These are phyloP conservation scores for Cyclophora albipunctata DNA, from an alignment of 2,888 invertebrate species.

Conservation along the genomic window DNA sequence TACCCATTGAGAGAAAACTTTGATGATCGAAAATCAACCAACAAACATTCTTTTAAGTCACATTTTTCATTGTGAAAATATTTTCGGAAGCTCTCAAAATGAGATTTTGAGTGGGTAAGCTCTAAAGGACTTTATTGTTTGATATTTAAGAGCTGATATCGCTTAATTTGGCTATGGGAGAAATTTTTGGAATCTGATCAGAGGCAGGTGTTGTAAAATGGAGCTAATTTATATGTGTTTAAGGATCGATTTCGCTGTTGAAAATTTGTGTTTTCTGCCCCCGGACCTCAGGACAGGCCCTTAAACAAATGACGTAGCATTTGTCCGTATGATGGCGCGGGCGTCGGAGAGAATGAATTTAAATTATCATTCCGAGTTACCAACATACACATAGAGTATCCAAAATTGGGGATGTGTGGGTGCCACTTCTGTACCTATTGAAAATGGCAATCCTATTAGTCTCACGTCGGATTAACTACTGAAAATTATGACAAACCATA, in stretches of 20 bases:
- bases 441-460: slow-evolving; percentile 2
- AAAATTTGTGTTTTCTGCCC: slow-evolving; percentile 29
- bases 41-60: slow-evolving; percentile 47
- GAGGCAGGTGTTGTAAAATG: slow-evolving; percentile 32
- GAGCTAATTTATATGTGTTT: slow-evolving; percentile 22
- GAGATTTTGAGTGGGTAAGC: slow-evolving; percentile 40
- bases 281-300: slow-evolving; percentile 44
- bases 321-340: slow-evolving; percentile 78
- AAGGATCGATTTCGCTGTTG: slow-evolving; percentile 36
- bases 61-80: slow-evolving; percentile 57
- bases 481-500: neutral
- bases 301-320: slow-evolving; percentile 75
- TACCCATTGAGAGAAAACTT: slow-evolving; percentile 51
- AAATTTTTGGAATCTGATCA: slow-evolving; percentile 63
- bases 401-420: slow-evolving; percentile 55
- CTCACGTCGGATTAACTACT: neutral
- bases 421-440: slow-evolving; percentile 6
- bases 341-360: slow-evolving; percentile 77
- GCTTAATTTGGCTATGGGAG: slow-evolving; percentile 38
- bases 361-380: slow-evolving; percentile 77
- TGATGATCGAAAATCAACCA: slow-evolving; percentile 53
- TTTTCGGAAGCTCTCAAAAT: slow-evolving; percentile 66
- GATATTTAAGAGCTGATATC: slow-evolving; percentile 40
- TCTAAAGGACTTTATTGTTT: slow-evolving; percentile 41
- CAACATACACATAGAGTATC: slow-evolving; percentile 61